These are phyloP conservation scores for Thunnus albacares DNA, from an alignment of 2,797 vertebrate species.

Conservation along the genomic window DNA sequence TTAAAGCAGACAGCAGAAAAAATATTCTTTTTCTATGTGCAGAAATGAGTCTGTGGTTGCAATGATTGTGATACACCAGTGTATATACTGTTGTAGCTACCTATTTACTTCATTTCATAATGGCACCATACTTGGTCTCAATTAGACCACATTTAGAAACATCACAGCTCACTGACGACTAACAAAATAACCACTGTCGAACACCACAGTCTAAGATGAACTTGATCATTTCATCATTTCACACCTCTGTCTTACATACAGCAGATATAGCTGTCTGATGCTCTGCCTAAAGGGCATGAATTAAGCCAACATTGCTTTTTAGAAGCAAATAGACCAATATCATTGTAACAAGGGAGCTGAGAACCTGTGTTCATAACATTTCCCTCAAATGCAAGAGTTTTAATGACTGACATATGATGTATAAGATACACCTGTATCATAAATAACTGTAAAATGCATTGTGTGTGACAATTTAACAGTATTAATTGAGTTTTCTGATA, in stretches of 20 bases:
- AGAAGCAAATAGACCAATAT: background rate
- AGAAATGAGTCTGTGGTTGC: background rate
- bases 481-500: background rate
- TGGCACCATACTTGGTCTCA: slow-evolving; percentile 17
- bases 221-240: slow-evolving; percentile 52
- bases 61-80: background rate
- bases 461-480: background rate
- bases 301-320: background rate
- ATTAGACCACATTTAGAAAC: slow-evolving; percentile 42
- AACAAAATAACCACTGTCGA: slow-evolving; percentile 41
- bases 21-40: background rate
- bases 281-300: slow-evolving; percentile 1
- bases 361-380: background rate
- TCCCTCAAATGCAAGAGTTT: background rate
- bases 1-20: slow-evolving; percentile 9
- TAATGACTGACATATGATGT: background rate
- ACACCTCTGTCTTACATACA: slow-evolving; percentile 24
- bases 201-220: slow-evolving; percentile 35
- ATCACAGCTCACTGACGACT: slow-evolving; percentile 35
- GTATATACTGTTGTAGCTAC: background rate
- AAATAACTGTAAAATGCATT: background rate
- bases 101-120: slow-evolving; percentile 1
- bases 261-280: background rate
- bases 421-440: background rate
- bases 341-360: background rate